These are phyloP conservation scores for Ashinkailepas kermadecensis DNA, from an alignment of 2,888 invertebrate genomes.

Conservation along the genomic window DNA sequence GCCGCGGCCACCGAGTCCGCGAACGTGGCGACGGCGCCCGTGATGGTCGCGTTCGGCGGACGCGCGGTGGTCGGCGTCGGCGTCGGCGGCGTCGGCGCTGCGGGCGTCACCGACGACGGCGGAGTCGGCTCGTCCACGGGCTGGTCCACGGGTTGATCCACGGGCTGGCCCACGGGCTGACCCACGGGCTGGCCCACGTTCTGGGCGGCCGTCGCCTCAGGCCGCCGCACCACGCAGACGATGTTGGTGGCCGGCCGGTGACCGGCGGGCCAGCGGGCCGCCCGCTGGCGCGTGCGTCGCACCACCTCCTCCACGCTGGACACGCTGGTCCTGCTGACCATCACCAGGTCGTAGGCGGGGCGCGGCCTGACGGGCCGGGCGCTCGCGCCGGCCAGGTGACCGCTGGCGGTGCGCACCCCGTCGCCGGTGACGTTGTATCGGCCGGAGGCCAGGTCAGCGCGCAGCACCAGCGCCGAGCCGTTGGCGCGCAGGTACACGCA, in stretches of 20 bases:
- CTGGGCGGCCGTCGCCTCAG: not conserved
- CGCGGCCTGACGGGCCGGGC: not conserved
- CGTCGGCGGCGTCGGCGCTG: not conserved
- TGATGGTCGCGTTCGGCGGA: not conserved
- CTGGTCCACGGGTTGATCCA: no score
- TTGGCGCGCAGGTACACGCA: not conserved
- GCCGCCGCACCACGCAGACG: not conserved
- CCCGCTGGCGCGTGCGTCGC: not conserved
- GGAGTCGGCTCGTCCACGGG: no score
- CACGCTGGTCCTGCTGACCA: not conserved
- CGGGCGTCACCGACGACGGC: not conserved
- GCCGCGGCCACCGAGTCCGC: not conserved
- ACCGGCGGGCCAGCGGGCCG: not conserved
- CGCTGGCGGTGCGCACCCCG: not conserved
- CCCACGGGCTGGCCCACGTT: no score
- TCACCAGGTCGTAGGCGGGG: not conserved
- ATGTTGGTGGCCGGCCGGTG: not conserved
- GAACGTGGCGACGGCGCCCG: not conserved
- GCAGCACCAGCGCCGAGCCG: not conserved
- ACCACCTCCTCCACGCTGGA: not conserved
- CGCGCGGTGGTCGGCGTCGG: no score
- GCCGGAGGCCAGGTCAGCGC: slow-evolving; percentile 6
- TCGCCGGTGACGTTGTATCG: not conserved
- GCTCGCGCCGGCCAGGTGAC: not conserved
- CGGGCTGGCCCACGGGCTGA: no score